Percentiles rank a stretch among this genome's conserved stretches.
Conservation (phyloP, 2,113 vertebrate species). For the Phyllostomus hastatus region DNA sequence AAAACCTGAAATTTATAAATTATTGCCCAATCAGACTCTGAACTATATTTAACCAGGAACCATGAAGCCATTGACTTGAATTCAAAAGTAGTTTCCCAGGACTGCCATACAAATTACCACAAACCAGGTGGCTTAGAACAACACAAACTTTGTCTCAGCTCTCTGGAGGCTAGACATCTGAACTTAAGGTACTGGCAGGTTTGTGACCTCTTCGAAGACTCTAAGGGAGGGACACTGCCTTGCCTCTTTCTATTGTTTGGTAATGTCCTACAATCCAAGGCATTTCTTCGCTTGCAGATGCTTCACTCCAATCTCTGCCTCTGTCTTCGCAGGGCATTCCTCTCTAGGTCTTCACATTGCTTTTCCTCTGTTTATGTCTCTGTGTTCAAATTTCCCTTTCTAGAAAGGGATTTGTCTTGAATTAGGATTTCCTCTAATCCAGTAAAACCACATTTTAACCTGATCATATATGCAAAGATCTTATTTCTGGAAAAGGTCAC, state of each 20-base stretch:
- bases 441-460: neutral
- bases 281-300: neutral
- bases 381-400: neutral
- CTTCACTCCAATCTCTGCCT: neutral
- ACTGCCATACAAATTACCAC: neutral
- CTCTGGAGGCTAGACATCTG: neutral
- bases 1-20: neutral
- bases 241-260: neutral
- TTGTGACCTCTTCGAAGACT: neutral
- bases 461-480: neutral
- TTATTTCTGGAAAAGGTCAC: neutral
- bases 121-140: neutral
- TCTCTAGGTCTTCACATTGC: neutral
- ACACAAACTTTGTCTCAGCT: neutral
- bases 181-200: neutral
- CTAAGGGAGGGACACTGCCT: neutral
- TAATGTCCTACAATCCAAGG: neutral
- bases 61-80: neutral
- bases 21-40: neutral
- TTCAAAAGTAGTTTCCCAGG: neutral
- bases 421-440: neutral
- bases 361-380: neutral
- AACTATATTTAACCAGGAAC: neutral
- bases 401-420: neutral
- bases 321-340: no score